A percentile compares a stretch with the other conserved stretches of the same genome.
These are phyloP conservation scores for Echinarachnius parma DNA, from an alignment of 53 echinoderm and acorn worm species.

Conservation along the genomic window DNA sequence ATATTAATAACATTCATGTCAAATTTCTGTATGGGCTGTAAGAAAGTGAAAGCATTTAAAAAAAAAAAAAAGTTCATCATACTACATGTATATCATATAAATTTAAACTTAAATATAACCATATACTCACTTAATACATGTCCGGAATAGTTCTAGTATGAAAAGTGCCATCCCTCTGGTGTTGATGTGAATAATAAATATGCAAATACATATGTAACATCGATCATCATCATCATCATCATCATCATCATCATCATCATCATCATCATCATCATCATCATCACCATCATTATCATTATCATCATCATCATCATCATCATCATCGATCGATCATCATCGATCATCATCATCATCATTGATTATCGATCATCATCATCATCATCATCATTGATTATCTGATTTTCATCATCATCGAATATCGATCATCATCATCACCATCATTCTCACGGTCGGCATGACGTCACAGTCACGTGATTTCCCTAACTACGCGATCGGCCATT, in stretches of 20 bases:
- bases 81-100: too few species aligned
- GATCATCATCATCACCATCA: neutral
- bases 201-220: neutral
- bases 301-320: neutral
- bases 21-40: too few species aligned
- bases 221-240: neutral
- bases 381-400: neutral
- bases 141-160: too few species aligned
- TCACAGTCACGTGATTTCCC: too few species aligned
- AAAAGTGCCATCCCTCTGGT: too few species aligned
- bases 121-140: too few species aligned
- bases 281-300: neutral
- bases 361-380: constrained; percentile 8
- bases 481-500: too few species aligned
- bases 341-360: neutral
- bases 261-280: neutral
- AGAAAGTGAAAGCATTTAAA: too few species aligned
- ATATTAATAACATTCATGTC: too few species aligned
- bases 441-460: neutral
- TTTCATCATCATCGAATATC: neutral
- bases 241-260: neutral
- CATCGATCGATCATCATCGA: neutral
- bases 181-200: neutral
- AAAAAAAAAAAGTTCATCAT: too few species aligned
- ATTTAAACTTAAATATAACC: too few species aligned